Conservation (phyloP, 1,140 invertebrate species). For the Gryllus bimaculatus region DNA sequence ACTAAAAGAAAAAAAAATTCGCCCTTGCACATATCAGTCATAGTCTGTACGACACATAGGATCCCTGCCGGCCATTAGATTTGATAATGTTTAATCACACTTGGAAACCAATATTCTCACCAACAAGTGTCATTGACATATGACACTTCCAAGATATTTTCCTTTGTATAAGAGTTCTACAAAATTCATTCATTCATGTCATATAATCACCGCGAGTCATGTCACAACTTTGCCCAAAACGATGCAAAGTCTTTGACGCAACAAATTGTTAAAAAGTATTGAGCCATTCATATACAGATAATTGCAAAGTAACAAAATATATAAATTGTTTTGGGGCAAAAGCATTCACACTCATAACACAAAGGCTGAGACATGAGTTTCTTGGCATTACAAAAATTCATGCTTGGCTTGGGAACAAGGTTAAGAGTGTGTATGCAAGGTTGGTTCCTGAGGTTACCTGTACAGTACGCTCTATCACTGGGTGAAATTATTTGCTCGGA, state of each 20-base stretch:
- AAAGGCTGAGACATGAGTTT: not conserved
- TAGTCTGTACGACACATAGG: slow-evolving; percentile 6
- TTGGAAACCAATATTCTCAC: not conserved
- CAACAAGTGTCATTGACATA: not conserved
- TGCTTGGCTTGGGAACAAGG: not conserved
- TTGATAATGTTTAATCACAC: not conserved
- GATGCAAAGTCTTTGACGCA: not conserved
- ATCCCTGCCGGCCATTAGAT: slow-evolving; percentile 15
- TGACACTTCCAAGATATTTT: not conserved
- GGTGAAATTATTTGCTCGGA: not conserved
- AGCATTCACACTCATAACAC: not conserved
- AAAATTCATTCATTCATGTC: not conserved
- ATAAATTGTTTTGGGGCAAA: not conserved
- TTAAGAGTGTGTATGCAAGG: not conserved
- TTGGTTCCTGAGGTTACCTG: not conserved
- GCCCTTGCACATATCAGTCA: slow-evolving; percentile 7
- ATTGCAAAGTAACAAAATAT: not conserved
- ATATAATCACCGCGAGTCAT: not conserved
- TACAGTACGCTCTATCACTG: not conserved
- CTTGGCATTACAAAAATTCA: not conserved
- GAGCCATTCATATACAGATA: not conserved
- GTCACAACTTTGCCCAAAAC: not conserved
- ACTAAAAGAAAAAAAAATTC: slow-evolving; percentile 11
- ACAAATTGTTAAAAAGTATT: slow-evolving; percentile 1
- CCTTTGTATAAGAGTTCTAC: not conserved